phyloP scores from a whole-genome alignment of 1,140 invertebrate species.

The Cepaea nemoralis region DNA sequence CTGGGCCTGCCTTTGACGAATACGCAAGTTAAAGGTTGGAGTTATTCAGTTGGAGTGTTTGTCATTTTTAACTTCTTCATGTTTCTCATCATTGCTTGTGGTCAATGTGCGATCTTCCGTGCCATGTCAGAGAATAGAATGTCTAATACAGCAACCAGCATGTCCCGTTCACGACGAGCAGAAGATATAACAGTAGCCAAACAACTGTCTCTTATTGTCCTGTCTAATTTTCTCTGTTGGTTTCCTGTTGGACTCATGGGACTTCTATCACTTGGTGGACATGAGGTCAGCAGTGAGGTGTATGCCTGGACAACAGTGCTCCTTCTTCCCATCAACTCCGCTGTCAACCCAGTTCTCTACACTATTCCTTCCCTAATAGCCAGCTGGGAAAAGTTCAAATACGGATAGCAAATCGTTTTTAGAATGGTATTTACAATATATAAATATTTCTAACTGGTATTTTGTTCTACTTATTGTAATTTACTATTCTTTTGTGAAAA shows the following conservation, averaged over 20 bases:
- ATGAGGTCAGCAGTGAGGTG: background rate
- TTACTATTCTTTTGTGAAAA: no score
- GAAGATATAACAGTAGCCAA: conserved; percentile 43
- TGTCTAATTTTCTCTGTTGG: conserved; percentile 47
- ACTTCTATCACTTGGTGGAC: conserved; percentile 21
- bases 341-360: conserved; percentile 41
- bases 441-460: no score
- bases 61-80: background rate
- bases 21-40: background rate
- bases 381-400: no score
- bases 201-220: conserved; percentile 32
- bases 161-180: background rate
- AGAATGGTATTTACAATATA: no score
- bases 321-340: conserved; percentile 39
- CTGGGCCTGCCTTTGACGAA: conserved; percentile 17
- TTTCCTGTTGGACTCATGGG: conserved; percentile 45
- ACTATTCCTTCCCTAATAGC: conserved; percentile 8
- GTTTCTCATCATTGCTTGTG: conserved; percentile 39
- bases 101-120: conserved; percentile 49
- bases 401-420: no score
- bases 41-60: background rate
- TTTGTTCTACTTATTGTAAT: no score
- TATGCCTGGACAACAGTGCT: conserved; percentile 29
- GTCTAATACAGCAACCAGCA: background rate
- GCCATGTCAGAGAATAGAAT: background rate